A percentile compares a stretch with the other conserved stretches of the same genome.
Conservation (phyloP, 2,888 invertebrate genomes). For the Copidosoma aretas region DNA sequence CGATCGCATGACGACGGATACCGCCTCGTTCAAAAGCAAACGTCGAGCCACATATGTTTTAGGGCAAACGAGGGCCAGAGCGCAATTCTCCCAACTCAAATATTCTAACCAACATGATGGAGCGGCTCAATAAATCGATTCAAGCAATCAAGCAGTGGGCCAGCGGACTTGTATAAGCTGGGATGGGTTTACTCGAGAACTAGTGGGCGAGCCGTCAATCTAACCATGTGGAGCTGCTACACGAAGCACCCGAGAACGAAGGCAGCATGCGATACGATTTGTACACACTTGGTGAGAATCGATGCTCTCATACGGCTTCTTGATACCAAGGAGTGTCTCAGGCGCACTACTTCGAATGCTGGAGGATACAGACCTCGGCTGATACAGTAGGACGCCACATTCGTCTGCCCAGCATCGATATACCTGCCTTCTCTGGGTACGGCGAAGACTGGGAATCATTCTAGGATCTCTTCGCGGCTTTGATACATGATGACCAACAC, state of each 20-base stretch:
- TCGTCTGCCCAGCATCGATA: background rate
- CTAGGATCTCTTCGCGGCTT: background rate
- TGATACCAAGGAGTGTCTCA: background rate
- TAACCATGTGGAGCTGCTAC: background rate
- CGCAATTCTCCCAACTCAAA: background rate
- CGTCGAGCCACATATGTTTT: background rate
- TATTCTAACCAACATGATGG: background rate
- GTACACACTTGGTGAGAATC: no score
- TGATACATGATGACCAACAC: background rate
- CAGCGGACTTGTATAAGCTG: background rate
- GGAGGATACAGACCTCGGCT: no score
- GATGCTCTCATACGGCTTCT: background rate
- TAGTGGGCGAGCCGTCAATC: background rate
- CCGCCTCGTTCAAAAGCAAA: no score
- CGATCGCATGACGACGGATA: no score
- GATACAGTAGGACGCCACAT: background rate
- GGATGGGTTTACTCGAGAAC: background rate
- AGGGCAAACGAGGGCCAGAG: background rate
- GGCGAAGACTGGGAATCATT: background rate
- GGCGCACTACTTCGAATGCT: background rate
- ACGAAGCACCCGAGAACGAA: background rate
- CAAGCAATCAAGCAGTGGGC: background rate
- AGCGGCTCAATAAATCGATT: background rate
- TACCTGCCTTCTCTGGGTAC: background rate
- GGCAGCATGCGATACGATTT: background rate